Conservation (phyloP, 2,888 invertebrate genomes). For the Diaprepes abbreviatus region DNA sequence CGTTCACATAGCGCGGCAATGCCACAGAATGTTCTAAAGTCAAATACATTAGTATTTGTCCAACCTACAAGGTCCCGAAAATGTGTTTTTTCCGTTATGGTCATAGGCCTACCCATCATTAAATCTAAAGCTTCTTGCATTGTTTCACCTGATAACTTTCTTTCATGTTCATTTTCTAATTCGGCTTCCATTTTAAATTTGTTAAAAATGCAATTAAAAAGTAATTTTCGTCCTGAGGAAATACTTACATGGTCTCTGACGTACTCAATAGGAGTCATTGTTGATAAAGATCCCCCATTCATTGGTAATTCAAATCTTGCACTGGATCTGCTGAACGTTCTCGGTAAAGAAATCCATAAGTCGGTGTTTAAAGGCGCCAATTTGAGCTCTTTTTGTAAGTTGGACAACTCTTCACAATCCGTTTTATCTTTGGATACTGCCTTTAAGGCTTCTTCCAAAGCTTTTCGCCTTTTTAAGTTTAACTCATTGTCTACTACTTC, state of each 20-base stretch:
- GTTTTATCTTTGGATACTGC: slow-evolving; percentile 62
- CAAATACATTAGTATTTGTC: slow-evolving; percentile 70
- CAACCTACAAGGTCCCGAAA: slow-evolving; percentile 71
- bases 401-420: slow-evolving; percentile 70
- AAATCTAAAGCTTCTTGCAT: slow-evolving; percentile 72
- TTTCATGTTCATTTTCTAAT: slow-evolving; percentile 59
- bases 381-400: slow-evolving; percentile 69
- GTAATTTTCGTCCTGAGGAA: slow-evolving; percentile 72
- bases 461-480: slow-evolving; percentile 76
- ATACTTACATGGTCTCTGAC: slow-evolving; percentile 77
- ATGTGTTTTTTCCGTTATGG: slow-evolving; percentile 67
- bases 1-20: slow-evolving; percentile 84
- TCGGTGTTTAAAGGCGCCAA: slow-evolving; percentile 71
- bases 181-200: slow-evolving; percentile 62
- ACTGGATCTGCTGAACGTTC: slow-evolving; percentile 81
- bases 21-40: slow-evolving; percentile 85
- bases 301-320: slow-evolving; percentile 84
- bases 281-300: slow-evolving; percentile 71
- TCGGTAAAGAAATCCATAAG: slow-evolving; percentile 77
- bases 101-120: slow-evolving; percentile 77
- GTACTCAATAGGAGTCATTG: slow-evolving; percentile 79
- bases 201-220: slow-evolving; percentile 73
- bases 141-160: slow-evolving; percentile 70
- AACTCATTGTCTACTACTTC: slow-evolving; percentile 80
- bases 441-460: slow-evolving; percentile 78